phyloP scores from a whole-genome alignment of 2,888 invertebrate species.

The Leptopilina syphax region DNA sequence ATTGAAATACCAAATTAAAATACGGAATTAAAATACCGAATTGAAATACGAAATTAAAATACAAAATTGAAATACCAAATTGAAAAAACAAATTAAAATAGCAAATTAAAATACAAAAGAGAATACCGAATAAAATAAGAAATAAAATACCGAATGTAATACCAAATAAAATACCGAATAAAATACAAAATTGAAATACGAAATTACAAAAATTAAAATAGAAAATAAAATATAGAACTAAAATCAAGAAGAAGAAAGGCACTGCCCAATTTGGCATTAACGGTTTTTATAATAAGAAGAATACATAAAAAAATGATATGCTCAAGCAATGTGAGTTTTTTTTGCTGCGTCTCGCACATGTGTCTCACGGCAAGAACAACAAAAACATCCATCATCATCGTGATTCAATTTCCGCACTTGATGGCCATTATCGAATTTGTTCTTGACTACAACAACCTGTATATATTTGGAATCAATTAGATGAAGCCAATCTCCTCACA shows the following conservation, averaged over 20 bases:
- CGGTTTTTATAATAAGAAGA: background rate
- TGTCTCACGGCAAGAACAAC: background rate
- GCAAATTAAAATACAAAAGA: no score
- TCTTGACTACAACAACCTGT: background rate
- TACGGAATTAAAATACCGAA: no score
- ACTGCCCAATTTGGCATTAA: slow-evolving; percentile 7
- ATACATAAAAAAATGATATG: background rate
- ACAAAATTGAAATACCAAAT: no score
- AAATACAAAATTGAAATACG: no score
- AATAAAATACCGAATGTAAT: background rate
- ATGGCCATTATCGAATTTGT: slow-evolving; percentile 20
- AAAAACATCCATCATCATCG: no score
- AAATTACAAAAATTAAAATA: no score
- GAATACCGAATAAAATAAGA: background rate
- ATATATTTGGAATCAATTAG: background rate
- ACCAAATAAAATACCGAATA: no score
- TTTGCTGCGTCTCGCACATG: no score
- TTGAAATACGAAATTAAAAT: no score
- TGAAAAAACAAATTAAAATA: no score
- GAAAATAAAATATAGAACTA: no score
- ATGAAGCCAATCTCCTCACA: background rate
- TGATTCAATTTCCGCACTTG: background rate
- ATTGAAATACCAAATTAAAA: no score
- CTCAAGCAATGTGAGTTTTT: slow-evolving; percentile 26
- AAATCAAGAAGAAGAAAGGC: background rate